phyloP scores from a whole-genome alignment of 2,113 vertebrate genomes.

The Eira barbara region DNA sequence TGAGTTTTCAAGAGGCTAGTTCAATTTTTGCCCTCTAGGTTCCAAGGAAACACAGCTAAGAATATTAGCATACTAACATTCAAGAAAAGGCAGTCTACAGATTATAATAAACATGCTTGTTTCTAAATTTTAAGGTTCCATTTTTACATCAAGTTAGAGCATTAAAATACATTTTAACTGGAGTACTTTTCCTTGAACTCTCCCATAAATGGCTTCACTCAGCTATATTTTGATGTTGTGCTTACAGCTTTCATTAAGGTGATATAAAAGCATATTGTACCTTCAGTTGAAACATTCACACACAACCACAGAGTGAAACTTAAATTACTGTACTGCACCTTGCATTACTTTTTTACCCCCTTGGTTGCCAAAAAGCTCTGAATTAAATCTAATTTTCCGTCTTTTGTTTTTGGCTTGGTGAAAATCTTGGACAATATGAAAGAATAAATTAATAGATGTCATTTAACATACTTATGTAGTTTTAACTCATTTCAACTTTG shows the following conservation, averaged over 20 bases:
- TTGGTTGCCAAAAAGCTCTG: background rate
- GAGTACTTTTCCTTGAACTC: background rate
- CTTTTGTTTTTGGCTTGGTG: background rate
- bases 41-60: background rate
- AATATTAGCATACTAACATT: background rate
- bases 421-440: background rate
- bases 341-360: background rate
- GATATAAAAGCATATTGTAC: background rate
- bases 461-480: background rate
- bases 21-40: background rate
- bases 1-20: background rate
- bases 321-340: background rate
- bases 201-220: background rate
- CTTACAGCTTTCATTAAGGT: background rate
- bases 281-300: background rate
- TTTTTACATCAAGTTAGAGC: slow-evolving; percentile 5
- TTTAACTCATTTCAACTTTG: background rate
- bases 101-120: background rate
- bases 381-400: background rate
- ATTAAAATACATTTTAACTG: slow-evolving; percentile 9
- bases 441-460: background rate
- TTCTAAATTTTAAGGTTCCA: background rate
- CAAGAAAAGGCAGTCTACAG: background rate
- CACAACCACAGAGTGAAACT: background rate
- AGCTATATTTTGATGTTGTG: background rate